Evolutionary conservation across 2,797 vertebrate species (phyloP), one percentile per base, ranked within the genome.

Genomic region (Lates japonicus): DNA sequence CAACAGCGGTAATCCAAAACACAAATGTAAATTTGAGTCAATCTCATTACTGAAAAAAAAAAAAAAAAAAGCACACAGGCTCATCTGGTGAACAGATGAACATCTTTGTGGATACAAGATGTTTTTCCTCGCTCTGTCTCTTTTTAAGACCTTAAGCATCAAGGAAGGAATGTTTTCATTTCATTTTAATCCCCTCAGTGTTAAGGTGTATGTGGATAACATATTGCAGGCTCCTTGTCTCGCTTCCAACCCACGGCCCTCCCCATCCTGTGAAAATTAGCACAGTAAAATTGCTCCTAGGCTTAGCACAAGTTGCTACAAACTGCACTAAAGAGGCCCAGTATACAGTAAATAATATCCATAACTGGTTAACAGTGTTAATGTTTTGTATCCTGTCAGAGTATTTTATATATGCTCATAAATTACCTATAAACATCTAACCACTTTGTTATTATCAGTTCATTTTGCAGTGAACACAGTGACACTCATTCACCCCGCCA

Each of bases 81-180:
- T 85, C 85, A 84, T 90, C 84, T 88, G n/a, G 78, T 81, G 81
- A 87, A 85, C 81, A 91, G 84, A 90, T 91, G 89, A 92, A 82
- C 85, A 90, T 92, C 79, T 87, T 49, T 63, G 74, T 52, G n/a
- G 58, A 87, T 83, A 90, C 83, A 90, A 85, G 48, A 91, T 85
- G 82, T 59, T 59, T 31, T 19, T 35, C 41, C 46, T 54, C 37
- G 1, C 80, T 77, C 67, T 16, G 54, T 88, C 78, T 87, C 82
- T n/a, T 85, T 92, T 91, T 86, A 93, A 93, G 80, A 94, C 90
- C 84, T 66, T 46, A 73, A 86, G 76, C 84, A 88, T 84, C 60
- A 87, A 78, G 86, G 42, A 70, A 81, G 84, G 84, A 92, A 82
- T 91, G 70, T 91, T 93, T 89, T 91, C 90, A 93, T 94, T 94